Evolutionary conservation across 2,888 invertebrate species (phyloP), one percentile per base, ranked within the genome.

Genomic region (Pachydiplax longipennis): DNA sequence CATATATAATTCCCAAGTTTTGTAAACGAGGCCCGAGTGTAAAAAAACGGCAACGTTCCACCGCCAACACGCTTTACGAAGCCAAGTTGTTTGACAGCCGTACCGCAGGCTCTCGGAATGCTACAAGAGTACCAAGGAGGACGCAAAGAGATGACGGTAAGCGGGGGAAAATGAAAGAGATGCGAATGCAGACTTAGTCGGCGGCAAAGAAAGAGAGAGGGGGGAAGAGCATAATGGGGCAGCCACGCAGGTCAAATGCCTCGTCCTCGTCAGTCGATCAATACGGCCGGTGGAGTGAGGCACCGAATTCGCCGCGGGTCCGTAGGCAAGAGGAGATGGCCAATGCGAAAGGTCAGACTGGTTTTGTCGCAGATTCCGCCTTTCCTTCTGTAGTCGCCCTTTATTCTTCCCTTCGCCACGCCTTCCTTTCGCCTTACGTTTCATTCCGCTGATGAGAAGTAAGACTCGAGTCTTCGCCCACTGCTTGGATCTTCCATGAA

Each of bases 171-270:
- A 44, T 25, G 18, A 58, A 22, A 83, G 83, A 61, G 31, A 58
- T 48, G 18, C 12, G n/a, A 31, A 25, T 44, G 53, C 25, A 12
- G 82, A 15, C 25, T 22, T 8, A 31, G 31, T 3, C 37, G 44
- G 82, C 37, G 40, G 13, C 40, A 82, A 22, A 44, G 48, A 31
- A 58, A 37, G 61, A 87, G 61, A 61, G 31, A 35, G 35, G 58
- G 83, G 58, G 35, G 58, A 58, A 18, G 87, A 37, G 61, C 58
- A 37, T 87, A 87, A 87, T 87, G 87, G 87, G 87, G 87, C 87
- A 87, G 87, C 61, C 61, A 87, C 87, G 87, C 87, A 87, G 87
- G 87, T 87, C 87, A 87, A 87, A 87, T 87, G 87, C 87, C 87
- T 37, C 35, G 53, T 61, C 53, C 83, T 83, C 58, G 31, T n/a